Base-by-base conservation (phyloP, 2,888 invertebrate genomes). In the Volucella zonaria region DNA sequence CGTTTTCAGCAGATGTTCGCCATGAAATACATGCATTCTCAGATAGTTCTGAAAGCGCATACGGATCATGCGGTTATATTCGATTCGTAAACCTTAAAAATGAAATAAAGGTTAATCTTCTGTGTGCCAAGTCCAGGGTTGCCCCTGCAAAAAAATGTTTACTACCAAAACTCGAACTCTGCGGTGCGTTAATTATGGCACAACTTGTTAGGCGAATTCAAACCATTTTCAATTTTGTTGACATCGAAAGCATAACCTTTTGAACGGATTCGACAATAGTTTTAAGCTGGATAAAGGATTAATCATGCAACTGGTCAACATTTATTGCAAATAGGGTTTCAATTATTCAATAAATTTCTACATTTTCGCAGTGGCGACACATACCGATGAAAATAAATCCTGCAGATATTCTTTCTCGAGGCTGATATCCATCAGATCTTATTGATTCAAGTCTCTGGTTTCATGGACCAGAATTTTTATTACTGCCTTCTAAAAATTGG, bases 11-110 rank as follows among this genome's bases (percentile, higher is more conserved):
- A 11, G 3, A 31, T 4, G 40, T 8, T 23, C 59, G 49, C 6
- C 61, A 71, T 71, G 73, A 82, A 68, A 54, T 82, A 23, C 73
- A 78, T 66, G 82, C 66, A 43, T 82, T 78, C 62, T 74, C 61
- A 9, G 78, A 68, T 49, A 77, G 77, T n/a, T 78, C 68, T 10
- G 68, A 67, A 40, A 52, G n/a, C 14, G 73, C 82, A 43, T 82
- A 71, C 43, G 82, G 73, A 6, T 54, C 68, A 47, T n/a, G n/a
- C n/a, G n/a, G n/a, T n/a, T n/a, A n/a, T n/a, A n/a, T n/a, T n/a
- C n/a, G n/a, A n/a, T n/a, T 56, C 8, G 15, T 68, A 38, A 45
- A 68, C 45, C 11, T 15, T 11, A 10, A 1, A 9, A 58, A 68
- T 42, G 11, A 74, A 23, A 43, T 78, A 43, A 62, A n/a, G 18